Evolutionary conservation across 2,797 vertebrate species (phyloP).

Genomic region (Pipistrellus pygmaeus): DNA sequence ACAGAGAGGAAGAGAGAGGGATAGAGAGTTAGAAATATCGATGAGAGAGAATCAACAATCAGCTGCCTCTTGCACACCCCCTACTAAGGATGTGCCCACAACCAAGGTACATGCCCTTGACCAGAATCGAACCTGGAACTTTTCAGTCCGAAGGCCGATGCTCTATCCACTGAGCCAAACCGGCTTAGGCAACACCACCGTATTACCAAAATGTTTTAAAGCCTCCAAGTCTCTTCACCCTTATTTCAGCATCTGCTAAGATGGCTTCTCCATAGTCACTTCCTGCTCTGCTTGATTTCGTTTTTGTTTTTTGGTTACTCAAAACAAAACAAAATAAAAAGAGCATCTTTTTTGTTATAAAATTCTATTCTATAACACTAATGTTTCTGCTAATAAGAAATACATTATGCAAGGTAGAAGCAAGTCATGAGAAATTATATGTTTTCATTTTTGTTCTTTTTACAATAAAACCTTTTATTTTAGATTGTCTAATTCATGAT

Average conservation of each 20-base stretch:
- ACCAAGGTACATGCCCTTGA: too few species aligned
- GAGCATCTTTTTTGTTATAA: not conserved
- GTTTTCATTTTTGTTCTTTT: not conserved
- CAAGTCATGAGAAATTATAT: conserved; percentile 13
- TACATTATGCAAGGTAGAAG: not conserved
- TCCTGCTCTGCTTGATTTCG: conserved; percentile 14
- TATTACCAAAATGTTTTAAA: conserved; percentile 12
- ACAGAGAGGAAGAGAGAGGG: too few species aligned
- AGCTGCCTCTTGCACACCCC: too few species aligned
- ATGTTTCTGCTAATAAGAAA: conserved; percentile 54
- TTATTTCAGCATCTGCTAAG: not conserved
- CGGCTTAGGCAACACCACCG: not conserved
- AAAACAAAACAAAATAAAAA: conserved; percentile 15
- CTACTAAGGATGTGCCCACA: too few species aligned
- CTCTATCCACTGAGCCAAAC: too few species aligned
- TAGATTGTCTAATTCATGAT: not conserved
- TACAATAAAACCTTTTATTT: conserved; percentile 49
- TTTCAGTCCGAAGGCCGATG: too few species aligned
- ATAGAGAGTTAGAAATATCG: too few species aligned
- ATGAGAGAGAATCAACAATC: too few species aligned
- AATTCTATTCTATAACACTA: conserved; percentile 19
- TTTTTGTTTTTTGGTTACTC: conserved; percentile 9
- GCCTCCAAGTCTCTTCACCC: not conserved
- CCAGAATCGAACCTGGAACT: too few species aligned
- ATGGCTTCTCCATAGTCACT: conserved; percentile 11